phyloP scores from a whole-genome alignment of 1,140 invertebrate genomes.

The Drosophila serrata region DNA sequence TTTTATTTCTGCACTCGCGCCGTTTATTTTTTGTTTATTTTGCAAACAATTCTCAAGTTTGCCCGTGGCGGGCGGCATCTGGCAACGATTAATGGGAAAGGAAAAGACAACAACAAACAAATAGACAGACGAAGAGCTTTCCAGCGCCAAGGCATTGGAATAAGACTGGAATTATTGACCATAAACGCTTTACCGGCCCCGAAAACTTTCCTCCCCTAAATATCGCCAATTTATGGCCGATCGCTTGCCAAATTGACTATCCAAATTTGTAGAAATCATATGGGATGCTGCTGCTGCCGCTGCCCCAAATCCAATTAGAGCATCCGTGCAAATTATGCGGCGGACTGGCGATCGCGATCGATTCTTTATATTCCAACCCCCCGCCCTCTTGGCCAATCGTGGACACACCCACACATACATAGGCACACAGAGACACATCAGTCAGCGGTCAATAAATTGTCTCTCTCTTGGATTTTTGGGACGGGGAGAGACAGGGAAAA shows the following conservation, averaged over 20 bases:
- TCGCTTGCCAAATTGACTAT: constrained; percentile 31
- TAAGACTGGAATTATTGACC: constrained; percentile 27
- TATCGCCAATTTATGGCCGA: constrained; percentile 24
- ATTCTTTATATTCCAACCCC: constrained; percentile 40
- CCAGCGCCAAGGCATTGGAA: constrained; percentile 2
- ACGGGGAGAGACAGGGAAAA: constrained; percentile 11
- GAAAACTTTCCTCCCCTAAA: constrained; percentile 46
- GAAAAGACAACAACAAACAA: constrained; percentile 16
- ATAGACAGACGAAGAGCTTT: constrained; percentile 2
- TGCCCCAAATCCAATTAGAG: constrained; percentile 72
- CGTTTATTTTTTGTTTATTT: constrained; percentile 68
- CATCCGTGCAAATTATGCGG: constrained; percentile 62
- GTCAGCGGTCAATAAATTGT: constrained; percentile 63
- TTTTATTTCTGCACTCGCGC: constrained; percentile 72
- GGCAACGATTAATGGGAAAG: constrained; percentile 57
- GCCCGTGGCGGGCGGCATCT: constrained; percentile 38
- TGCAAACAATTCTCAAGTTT: constrained; percentile 57
- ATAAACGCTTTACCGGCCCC: constrained; percentile 32
- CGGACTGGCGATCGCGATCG: constrained; percentile 58
- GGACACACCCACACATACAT: constrained; percentile 19
- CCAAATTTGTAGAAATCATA: constrained; percentile 51
- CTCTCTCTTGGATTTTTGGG: constrained; percentile 33
- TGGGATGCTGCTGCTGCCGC: constrained; percentile 7
- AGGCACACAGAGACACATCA: constrained; percentile 21
- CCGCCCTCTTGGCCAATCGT: constrained; percentile 1